Evolutionary conservation across 2,113 vertebrate genomes (phyloP).

Genomic region (Phaethornis superciliosus): DNA sequence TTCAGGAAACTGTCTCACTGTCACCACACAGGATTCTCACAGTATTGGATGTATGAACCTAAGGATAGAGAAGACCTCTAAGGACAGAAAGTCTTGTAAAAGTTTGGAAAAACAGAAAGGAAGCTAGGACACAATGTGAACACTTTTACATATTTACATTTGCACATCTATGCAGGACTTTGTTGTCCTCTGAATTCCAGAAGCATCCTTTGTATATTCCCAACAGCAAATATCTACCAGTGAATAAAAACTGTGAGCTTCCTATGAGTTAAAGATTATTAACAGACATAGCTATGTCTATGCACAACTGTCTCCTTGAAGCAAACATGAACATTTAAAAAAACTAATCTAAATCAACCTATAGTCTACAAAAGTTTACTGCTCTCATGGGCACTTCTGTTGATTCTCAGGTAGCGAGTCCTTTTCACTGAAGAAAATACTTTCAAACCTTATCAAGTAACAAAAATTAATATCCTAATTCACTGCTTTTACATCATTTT

Average conservation of each 20-base stretch:
- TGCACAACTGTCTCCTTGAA: background rate
- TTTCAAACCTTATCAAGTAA: background rate
- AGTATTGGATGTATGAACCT: fast-evolving
- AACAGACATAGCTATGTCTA: background rate
- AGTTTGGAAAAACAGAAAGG: background rate
- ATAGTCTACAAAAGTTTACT: background rate
- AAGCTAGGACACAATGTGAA: background rate
- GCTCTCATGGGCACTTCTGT: background rate
- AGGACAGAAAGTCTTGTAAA: background rate
- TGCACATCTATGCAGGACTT: background rate
- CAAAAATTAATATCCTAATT: background rate
- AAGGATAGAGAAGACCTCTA: background rate
- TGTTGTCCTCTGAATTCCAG: background rate
- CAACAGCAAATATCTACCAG: background rate
- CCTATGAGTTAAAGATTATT: background rate
- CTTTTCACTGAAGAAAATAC: background rate
- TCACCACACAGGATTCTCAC: background rate
- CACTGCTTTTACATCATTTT: background rate
- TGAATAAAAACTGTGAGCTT: background rate
- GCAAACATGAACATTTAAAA: background rate
- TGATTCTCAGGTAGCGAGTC: background rate
- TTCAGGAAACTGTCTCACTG: background rate
- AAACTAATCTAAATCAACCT: background rate
- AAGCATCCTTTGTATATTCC: background rate
- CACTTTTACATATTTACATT: background rate